A percentile compares a stretch with the other conserved stretches of the same genome.
These are phyloP conservation scores for Donacobius atricapilla DNA, from an alignment of 2,113 vertebrate species.

Conservation along the genomic window DNA sequence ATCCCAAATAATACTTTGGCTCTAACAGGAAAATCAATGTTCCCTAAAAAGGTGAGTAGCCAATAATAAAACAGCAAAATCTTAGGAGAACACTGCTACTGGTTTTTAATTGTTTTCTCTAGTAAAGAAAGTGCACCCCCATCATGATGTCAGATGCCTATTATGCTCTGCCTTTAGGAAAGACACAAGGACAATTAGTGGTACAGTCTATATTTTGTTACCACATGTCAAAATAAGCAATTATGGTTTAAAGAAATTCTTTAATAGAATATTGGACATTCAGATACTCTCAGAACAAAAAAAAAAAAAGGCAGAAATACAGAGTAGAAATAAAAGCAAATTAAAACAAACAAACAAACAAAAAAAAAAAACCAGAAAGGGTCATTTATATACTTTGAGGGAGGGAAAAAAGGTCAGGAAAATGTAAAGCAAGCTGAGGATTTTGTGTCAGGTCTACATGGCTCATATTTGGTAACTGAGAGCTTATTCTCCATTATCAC, in stretches of 20 bases:
- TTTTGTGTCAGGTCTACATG: neutral
- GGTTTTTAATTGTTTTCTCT: neutral
- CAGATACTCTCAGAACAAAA: neutral
- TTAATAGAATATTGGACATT: neutral
- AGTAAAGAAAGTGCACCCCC: neutral
- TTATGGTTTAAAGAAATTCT: neutral
- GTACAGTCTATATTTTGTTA: neutral
- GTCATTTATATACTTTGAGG: neutral
- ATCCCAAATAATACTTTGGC: neutral
- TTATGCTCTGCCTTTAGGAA: neutral
- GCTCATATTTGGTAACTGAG: neutral
- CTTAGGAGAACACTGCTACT: neutral
- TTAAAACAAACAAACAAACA: neutral
- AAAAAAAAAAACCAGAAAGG: neutral
- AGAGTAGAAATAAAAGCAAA: neutral
- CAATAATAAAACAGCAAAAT: neutral
- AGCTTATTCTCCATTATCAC: neutral
- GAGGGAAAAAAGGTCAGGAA: neutral
- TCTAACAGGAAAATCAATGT: neutral
- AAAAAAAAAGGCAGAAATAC: neutral
- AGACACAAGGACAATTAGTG: neutral
- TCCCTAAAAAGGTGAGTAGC: neutral
- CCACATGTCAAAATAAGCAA: neutral
- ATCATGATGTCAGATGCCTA: neutral
- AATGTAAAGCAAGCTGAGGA: neutral